Base-by-base conservation (phyloP, 2,888 invertebrate species). In the Deilephila porcellus region DNA sequence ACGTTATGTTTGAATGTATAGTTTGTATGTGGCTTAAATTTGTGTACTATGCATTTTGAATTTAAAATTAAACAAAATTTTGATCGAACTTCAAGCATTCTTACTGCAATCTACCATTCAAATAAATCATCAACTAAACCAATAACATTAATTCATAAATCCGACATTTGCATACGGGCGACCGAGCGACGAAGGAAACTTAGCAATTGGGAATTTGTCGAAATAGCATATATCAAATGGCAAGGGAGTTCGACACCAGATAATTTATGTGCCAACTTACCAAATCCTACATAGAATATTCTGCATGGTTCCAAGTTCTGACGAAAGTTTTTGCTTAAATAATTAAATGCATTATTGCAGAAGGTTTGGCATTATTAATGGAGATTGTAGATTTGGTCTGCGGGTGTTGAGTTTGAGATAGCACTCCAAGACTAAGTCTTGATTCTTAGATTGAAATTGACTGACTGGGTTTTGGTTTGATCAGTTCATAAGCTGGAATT, bases 211-310 rank as follows among this genome's bases (percentile, higher is more conserved):
- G 59, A n/a, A 67, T 29, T 29, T 67, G 75, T 63, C 81, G 80
- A 79, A 81, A 79, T 76, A 77, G 74, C 77, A 79, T 79, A 79
- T 76, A 79, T 80, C 75, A 77, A 73, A 73, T 74, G 73, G 75
- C 63, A n/a, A 20, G 20, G 14, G 5, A 73, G 59, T 72, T 74
- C 72, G 59, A 25, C 62, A 71, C 59, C 70, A 77, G 77, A 76
- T 82, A 83, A 83, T 82, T 83, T 81, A 83, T 83, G 82, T 74
- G 77, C 76, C 71, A 81, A 80, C 81, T 83, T 60, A 20, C n/a
- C 59, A 25, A 67, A 56, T 71, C 71, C 8, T n/a, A 56, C n/a
- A 56, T 56, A 56, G 56, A 56, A 56, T 56, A 56, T 56, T 56
- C 56, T 56, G 56, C n/a, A 19, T n/a, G 56, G 56, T 25, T 25